A percentile compares a stretch with the other conserved stretches of the same genome.
These are phyloP conservation scores for Phymastichus coffea DNA, from an alignment of 1,140 invertebrate genomes.

Conservation along the genomic window DNA sequence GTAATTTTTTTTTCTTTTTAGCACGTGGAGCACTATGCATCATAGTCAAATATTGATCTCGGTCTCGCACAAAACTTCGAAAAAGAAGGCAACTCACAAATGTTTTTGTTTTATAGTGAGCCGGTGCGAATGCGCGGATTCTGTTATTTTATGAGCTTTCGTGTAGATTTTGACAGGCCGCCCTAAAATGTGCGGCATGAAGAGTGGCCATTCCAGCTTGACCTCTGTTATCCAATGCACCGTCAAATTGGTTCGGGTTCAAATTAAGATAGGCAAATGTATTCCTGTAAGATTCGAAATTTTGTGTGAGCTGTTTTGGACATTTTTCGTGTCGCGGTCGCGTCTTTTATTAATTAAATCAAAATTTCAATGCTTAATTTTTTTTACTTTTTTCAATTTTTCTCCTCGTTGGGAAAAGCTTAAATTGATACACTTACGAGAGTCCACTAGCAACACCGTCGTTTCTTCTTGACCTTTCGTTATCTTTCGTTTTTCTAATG, in stretches of 20 bases:
- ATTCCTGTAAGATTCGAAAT: constrained; percentile 37
- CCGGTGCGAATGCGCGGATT: no score
- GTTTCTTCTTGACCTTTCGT: constrained; percentile 45
- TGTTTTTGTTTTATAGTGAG: no score
- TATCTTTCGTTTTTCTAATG: constrained; percentile 49
- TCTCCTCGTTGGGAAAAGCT: constrained; percentile 4
- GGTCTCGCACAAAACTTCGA: no score
- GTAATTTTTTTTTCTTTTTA: constrained; percentile 28
- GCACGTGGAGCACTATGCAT: no score
- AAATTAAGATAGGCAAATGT: constrained; percentile 37
- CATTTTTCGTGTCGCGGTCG: background rate
- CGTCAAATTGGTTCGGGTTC: constrained; percentile 42
- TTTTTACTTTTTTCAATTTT: constrained; percentile 3
- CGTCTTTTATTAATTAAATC: no score
- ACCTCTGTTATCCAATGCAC: constrained; percentile 41
- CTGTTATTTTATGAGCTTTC: no score
- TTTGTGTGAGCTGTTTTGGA: background rate
- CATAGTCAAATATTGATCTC: no score
- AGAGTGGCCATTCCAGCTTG: constrained; percentile 44
- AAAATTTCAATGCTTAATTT: background rate
- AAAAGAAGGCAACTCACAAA: no score
- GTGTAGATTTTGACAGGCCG: no score
- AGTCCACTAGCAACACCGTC: constrained; percentile 45
- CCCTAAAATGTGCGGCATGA: no score
- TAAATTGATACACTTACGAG: constrained; percentile 39